These are phyloP conservation scores for Athalia cordata DNA, from an alignment of 2,888 invertebrate species.

Conservation along the genomic window DNA sequence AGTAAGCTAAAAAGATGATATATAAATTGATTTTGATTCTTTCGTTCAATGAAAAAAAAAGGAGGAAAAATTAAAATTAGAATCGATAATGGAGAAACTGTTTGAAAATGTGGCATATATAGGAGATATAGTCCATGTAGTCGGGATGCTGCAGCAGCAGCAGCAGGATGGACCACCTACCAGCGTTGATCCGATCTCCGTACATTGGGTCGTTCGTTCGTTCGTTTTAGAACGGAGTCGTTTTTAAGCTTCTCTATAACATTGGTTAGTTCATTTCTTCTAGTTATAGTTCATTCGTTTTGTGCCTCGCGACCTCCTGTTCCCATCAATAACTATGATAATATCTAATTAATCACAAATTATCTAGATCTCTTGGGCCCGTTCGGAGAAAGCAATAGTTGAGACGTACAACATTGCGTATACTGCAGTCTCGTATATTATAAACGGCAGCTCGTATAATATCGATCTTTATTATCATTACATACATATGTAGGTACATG, in stretches of 20 bases:
- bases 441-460: too few species aligned
- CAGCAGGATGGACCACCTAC: slow-evolving; percentile 72
- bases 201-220: slow-evolving; percentile 64
- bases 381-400: slow-evolving; percentile 1
- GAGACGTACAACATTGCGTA: background rate
- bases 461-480: too few species aligned
- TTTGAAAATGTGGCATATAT: too few species aligned
- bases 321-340: slow-evolving; percentile 71
- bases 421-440: too few species aligned
- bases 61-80: slow-evolving; percentile 4
- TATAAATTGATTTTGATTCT: too few species aligned
- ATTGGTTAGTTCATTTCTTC: slow-evolving; percentile 48
- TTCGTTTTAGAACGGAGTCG: slow-evolving; percentile 44
- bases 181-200: slow-evolving; percentile 71
- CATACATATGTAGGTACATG: too few species aligned
- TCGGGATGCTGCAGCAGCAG: slow-evolving; percentile 59
- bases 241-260: background rate
- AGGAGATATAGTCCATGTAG: background rate
- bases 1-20: too few species aligned
- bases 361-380: slow-evolving; percentile 66
- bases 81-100: slow-evolving; percentile 23
- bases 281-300: slow-evolving; percentile 53
- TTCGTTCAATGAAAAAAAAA: too few species aligned
- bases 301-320: slow-evolving; percentile 52
- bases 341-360: slow-evolving; percentile 73